phyloP scores from a whole-genome alignment of 2,888 invertebrate species.

The Drosophila putrida region DNA sequence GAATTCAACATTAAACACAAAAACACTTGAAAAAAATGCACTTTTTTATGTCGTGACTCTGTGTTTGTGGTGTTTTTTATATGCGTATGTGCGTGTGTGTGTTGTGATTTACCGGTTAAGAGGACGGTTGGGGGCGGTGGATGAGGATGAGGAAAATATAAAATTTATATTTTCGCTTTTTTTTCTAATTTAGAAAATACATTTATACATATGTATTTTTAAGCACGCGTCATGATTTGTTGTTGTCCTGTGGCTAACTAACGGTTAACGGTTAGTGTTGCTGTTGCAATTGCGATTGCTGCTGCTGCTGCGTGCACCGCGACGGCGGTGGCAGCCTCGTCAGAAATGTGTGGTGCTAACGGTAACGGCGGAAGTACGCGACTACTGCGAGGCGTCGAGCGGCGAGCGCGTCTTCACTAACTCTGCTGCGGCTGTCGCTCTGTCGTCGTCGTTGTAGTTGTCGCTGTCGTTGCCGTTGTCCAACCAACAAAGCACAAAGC shows the following conservation, averaged over 20 bases:
- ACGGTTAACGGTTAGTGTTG: slow-evolving; percentile 54
- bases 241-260: slow-evolving; percentile 58
- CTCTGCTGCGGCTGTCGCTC: slow-evolving; percentile 65
- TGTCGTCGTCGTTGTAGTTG: slow-evolving; percentile 40
- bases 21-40: slow-evolving; percentile 59
- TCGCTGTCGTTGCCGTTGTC: slow-evolving; percentile 52
- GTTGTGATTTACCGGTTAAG: slow-evolving; percentile 14
- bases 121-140: not conserved
- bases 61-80: slow-evolving; percentile 6
- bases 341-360: slow-evolving; percentile 77
- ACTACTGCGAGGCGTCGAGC: slow-evolving; percentile 76
- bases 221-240: slow-evolving; percentile 52
- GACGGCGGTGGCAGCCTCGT: slow-evolving; percentile 71
- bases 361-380: slow-evolving; percentile 80
- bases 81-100: slow-evolving; percentile 4
- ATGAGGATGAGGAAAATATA: not conserved
- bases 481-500: slow-evolving; percentile 69
- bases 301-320: slow-evolving; percentile 70
- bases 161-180: not conserved
- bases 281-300: slow-evolving; percentile 43
- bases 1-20: slow-evolving; percentile 46
- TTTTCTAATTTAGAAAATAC: not conserved
- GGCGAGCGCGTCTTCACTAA: slow-evolving; percentile 78
- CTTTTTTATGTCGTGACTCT: slow-evolving; percentile 17
- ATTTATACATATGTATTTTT: slow-evolving; percentile 5